A percentile compares a stretch with the other conserved stretches of the same genome.
phyloP scores from a whole-genome alignment of 2,113 vertebrate genomes.

The Cololabis saira region DNA sequence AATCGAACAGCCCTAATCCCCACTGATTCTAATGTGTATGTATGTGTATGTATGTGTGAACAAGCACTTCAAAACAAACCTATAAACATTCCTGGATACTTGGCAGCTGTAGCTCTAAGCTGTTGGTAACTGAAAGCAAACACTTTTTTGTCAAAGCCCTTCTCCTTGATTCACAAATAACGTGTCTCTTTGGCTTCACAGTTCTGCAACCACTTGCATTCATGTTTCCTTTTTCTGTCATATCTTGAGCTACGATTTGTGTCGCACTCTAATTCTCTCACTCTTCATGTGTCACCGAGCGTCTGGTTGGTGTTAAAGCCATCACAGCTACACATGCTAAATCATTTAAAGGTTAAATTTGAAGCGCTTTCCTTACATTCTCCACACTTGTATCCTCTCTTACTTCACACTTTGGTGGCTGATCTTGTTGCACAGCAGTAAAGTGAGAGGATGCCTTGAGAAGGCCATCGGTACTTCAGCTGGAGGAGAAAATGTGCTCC shows the following conservation, averaged over 20 bases:
- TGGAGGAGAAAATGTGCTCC: conserved; percentile 50
- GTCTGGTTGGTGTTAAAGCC: conserved; percentile 44
- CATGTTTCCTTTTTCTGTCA: conserved; percentile 1
- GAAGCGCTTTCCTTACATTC: conserved; percentile 53
- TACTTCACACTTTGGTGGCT: conserved; percentile 47
- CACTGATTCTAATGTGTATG: no score
- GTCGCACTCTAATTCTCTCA: conserved; percentile 6
- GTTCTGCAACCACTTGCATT: conserved; percentile 2
- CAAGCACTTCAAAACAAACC: conserved; percentile 78
- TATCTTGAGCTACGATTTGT: not conserved
- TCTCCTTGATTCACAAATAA: not conserved
- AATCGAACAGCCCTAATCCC: no score
- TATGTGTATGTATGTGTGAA: conserved; percentile 40
- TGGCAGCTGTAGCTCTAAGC: conserved; percentile 57
- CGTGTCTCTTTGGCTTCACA: not conserved
- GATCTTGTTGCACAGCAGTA: conserved; percentile 66
- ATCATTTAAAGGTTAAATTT: conserved; percentile 51
- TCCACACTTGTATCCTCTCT: conserved; percentile 58
- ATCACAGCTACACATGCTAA: conserved; percentile 55
- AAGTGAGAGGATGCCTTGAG: conserved; percentile 57
- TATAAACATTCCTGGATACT: conserved; percentile 76
- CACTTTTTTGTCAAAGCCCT: conserved; percentile 1
- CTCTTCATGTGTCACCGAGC: conserved; percentile 23
- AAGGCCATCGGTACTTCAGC: conserved; percentile 31
- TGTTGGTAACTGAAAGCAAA: conserved; percentile 48